Evolutionary conservation across 1,140 invertebrate genomes (phyloP).

Genomic region (Yoshiicerus persimilis): DNA sequence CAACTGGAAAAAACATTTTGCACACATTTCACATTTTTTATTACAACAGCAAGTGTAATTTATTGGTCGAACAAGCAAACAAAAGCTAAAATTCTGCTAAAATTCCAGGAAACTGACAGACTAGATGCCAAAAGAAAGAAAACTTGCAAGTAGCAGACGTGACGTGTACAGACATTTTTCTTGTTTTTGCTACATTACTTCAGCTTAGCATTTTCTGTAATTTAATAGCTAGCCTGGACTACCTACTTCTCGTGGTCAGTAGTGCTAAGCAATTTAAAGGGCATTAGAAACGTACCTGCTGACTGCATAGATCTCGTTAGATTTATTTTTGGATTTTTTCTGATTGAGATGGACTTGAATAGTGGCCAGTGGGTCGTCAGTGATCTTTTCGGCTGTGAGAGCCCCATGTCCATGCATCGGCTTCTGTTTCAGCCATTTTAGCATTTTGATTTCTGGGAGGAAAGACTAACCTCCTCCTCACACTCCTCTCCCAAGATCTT

Average conservation of each 20-base stretch:
- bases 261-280: no score
- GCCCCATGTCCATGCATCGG: slow-evolving; percentile 32
- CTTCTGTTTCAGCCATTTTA: slow-evolving; percentile 49
- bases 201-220: no score
- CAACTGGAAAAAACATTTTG: background rate
- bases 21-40: background rate
- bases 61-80: no score
- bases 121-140: no score
- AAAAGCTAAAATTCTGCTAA: no score
- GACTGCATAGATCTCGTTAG: slow-evolving; percentile 48
- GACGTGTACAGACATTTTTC: no score
- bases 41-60: no score
- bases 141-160: no score
- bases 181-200: no score
- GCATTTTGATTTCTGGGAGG: slow-evolving; percentile 41
- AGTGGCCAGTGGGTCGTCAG: slow-evolving; percentile 48
- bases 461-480: background rate
- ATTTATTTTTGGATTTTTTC: slow-evolving; percentile 46
- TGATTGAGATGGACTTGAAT: slow-evolving; percentile 43
- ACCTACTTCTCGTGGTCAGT: no score
- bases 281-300: slow-evolving; percentile 48
- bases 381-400: slow-evolving; percentile 34
- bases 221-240: no score
- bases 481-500: background rate
- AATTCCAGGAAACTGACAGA: no score